phyloP scores from a whole-genome alignment of 2,113 vertebrate species.

The Ceyx melanurus region DNA sequence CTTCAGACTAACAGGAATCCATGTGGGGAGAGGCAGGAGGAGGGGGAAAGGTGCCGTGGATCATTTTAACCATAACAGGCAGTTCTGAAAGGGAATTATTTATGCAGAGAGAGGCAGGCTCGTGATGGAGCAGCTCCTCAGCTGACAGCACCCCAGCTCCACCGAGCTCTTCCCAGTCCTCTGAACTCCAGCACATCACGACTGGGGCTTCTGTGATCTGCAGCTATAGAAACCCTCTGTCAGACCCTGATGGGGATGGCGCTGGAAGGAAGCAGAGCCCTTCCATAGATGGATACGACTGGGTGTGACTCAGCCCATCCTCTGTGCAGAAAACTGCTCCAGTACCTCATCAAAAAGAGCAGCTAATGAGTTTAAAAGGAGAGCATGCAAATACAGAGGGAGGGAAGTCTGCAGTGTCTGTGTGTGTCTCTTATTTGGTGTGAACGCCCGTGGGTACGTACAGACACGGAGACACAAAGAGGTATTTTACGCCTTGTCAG shows the following conservation, averaged over 20 bases:
- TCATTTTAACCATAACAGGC: not conserved
- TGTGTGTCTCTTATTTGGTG: not conserved
- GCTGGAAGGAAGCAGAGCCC: not conserved
- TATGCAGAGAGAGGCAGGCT: not conserved
- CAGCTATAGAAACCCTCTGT: not conserved
- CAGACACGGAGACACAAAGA: not conserved
- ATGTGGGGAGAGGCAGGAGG: not conserved
- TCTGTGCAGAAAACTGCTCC: not conserved
- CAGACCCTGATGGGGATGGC: not conserved
- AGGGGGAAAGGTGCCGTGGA: not conserved
- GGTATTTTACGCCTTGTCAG: not conserved
- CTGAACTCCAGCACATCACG: not conserved
- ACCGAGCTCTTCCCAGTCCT: not conserved
- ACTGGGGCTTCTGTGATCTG: not conserved
- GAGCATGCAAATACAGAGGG: not conserved
- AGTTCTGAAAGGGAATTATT: slow-evolving; percentile 12
- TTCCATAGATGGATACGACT: rapidly evolving
- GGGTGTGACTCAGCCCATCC: not conserved
- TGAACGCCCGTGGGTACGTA: not conserved
- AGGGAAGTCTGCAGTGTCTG: not conserved
- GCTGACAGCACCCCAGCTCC: not conserved
- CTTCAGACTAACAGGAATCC: not conserved
- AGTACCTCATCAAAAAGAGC: not conserved
- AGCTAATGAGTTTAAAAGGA: not conserved
- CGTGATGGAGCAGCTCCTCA: not conserved